These are phyloP conservation scores for Orientallactaga bullata DNA, from an alignment of 2,113 vertebrate species.

Conservation along the genomic window DNA sequence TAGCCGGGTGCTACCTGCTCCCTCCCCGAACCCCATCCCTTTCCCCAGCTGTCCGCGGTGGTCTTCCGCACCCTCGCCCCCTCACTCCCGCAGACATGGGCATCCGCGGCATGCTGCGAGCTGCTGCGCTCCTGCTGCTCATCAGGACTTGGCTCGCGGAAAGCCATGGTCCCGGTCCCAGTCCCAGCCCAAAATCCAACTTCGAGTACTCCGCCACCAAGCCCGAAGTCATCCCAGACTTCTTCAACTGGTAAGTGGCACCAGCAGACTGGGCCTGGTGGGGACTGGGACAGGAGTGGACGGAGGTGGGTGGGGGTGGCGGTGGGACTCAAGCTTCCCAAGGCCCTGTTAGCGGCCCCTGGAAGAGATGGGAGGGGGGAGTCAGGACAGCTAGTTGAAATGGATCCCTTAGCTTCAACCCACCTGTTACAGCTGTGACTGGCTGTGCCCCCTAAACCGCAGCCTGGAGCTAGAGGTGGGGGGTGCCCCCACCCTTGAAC, in stretches of 20 bases:
- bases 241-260: conserved; percentile 74
- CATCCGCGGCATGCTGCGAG: conserved; percentile 65
- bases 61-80: conserved; percentile 73
- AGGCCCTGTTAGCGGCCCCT: background rate
- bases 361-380: background rate
- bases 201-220: conserved; percentile 2
- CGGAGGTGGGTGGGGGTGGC: background rate
- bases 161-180: background rate
- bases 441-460: background rate
- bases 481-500: background rate
- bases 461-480: background rate
- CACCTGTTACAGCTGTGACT: conserved; percentile 54
- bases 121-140: conserved; percentile 69
- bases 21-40: conserved; percentile 36
- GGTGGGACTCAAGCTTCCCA: background rate
- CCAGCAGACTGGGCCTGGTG: background rate
- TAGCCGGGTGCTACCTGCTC: background rate
- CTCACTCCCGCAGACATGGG: conserved; percentile 61
- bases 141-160: conserved; percentile 75
- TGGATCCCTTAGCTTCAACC: background rate
- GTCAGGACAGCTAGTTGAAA: background rate
- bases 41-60: conserved; percentile 61
- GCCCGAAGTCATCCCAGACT: conserved; percentile 60
- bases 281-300: background rate
- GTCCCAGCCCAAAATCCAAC: conserved; percentile 31